Evolutionary conservation across 1,140 invertebrate genomes (phyloP), one percentile per base, ranked within the genome.

Genomic region (Matsumurasca onukii): DNA sequence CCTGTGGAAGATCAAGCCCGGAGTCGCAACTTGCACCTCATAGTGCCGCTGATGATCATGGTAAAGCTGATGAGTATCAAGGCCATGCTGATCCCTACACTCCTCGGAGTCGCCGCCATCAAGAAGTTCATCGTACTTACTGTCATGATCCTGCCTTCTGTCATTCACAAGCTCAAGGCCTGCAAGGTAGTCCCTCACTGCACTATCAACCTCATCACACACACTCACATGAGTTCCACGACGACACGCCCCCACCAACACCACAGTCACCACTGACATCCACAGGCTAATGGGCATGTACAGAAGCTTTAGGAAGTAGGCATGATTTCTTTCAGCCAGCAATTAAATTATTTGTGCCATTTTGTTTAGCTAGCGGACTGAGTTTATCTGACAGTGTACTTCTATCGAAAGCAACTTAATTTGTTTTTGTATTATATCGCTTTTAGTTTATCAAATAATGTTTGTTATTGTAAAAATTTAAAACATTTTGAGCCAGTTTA

Each of bases 81-180:
- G 68, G 74, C 87, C 9, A 71, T 89, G 52, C 75, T 89, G 1
- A 78, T 87, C 5, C 85, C 88, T 0, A 83, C 88, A 9, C 81
- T 89, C 12, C 76, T 89, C 2, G 82, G 83, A 1, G 84, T 89
- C 1, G 81, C 89, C 67, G 81, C 88, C 71, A 88, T 89, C 68
- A 90, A 90, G 79, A 90, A 89, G 71, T 76, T 89, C 9, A 76
- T 89, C 15, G 76, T 89, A 2, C 71, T 88, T 0, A 86, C 83
- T 1, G 86, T 86, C 0, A 69, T 89, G 22, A 76, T 88, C 24
- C 73, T 86, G 3, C 87, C 88, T 0, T 82, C 85, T 27, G 48
- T 65, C 31, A 65, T 65, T 5, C 39, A 39, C 24, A 65, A 65
- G 31, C 39, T 65, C 24, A 39, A 45, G 31, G 39, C 34, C 13